Evolutionary conservation across 2,113 vertebrate genomes (phyloP).

Genomic region (Corvus moneduloides): DNA sequence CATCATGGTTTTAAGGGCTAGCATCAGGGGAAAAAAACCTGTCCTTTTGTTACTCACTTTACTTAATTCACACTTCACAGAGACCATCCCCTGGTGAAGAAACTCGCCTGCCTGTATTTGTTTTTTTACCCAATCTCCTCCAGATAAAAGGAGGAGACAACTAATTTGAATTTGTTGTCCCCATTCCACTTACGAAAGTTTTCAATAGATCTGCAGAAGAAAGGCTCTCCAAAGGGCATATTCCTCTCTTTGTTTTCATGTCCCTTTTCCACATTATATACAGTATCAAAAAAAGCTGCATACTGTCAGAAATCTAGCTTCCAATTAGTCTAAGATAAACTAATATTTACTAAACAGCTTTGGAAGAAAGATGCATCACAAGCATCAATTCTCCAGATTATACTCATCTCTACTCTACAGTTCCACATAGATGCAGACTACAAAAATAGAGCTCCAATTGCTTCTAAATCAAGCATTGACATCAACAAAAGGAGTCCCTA

Average conservation of each 20-base stretch:
- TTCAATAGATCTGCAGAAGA: background rate
- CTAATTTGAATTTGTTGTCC: background rate
- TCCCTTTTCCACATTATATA: background rate
- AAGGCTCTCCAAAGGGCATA: background rate
- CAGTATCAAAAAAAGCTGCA: background rate
- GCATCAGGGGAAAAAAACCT: background rate
- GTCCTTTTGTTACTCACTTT: background rate
- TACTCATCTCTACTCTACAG: background rate
- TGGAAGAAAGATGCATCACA: background rate
- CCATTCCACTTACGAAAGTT: background rate
- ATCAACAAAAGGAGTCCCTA: background rate
- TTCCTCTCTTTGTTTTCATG: background rate
- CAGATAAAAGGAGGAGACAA: background rate
- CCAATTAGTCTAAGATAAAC: background rate
- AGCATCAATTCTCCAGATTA: background rate
- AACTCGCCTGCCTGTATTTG: background rate
- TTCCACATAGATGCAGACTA: background rate
- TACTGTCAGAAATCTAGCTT: background rate
- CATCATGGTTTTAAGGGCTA: background rate
- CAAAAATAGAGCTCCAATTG: background rate
- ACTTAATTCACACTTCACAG: background rate
- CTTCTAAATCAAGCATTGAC: background rate
- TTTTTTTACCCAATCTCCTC: background rate
- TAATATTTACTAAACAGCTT: background rate
- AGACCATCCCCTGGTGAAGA: background rate